These are phyloP conservation scores for Sturnus vulgaris DNA, from an alignment of 2,113 vertebrate genomes.

Conservation along the genomic window DNA sequence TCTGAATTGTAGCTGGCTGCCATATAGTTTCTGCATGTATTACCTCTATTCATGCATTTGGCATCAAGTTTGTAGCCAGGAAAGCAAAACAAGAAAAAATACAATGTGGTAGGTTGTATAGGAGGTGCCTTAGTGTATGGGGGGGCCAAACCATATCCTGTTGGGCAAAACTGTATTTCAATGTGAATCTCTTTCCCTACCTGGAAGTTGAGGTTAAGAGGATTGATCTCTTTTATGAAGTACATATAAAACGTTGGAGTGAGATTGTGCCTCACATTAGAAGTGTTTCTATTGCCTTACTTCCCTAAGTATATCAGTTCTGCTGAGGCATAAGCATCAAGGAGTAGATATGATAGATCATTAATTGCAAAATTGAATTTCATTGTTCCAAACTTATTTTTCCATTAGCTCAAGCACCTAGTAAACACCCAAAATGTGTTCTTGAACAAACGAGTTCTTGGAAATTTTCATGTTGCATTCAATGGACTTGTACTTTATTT, in stretches of 20 bases:
- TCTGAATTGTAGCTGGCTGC: neutral
- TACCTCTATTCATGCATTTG: rapidly evolving
- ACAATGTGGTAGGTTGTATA: rapidly evolving
- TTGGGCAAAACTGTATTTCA: neutral
- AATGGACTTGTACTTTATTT: neutral
- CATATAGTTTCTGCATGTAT: neutral
- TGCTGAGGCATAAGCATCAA: neutral
- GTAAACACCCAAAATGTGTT: neutral
- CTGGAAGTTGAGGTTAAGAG: neutral
- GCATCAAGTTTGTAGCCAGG: neutral
- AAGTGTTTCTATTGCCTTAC: neutral
- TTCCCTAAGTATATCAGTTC: neutral
- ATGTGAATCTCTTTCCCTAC: neutral
- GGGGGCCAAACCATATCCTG: neutral
- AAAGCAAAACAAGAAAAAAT: neutral
- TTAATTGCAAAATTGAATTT: neutral
- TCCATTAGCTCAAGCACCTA: neutral
- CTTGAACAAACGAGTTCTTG: slow-evolving; percentile 7
- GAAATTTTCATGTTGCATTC: neutral
- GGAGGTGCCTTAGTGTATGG: neutral
- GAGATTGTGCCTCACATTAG: neutral
- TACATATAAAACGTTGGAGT: neutral
- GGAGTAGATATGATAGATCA: neutral
- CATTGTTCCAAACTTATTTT: neutral
- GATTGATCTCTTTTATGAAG: neutral